Base-by-base conservation (phyloP, 2,797 vertebrate species). In the Schizothorax lantsangensis region DNA sequence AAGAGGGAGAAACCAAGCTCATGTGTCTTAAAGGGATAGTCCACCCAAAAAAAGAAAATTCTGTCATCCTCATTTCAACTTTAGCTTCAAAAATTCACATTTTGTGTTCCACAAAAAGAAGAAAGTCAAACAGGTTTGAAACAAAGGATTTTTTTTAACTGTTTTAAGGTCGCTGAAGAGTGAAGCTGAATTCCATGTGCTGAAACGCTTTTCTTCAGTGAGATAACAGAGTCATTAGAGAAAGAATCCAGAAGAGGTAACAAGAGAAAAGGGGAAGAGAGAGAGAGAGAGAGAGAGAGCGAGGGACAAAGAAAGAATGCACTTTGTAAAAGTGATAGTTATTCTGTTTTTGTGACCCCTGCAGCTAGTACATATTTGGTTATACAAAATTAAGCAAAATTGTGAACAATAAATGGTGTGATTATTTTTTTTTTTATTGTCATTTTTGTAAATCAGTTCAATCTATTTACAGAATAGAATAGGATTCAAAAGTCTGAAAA, bases 151-250 rank as follows among this genome's bases (percentile, higher is more conserved):
- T 14, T 1, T 68, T 19, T n/a, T 1, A 9, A 43, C 40, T 9
- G 40, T 23, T 62, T n/a, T 40, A 40, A 26, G 54, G 52, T 64
- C 5, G 2, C 26, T 33, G 26, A 75, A 75, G 26, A n/a, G 33
- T 36, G 47, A 57, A 78, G n/a, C 78, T 43, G n/a, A 17, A 62
- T 45, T 43, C 57, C 38, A 30, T 79, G 38, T 4, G 38, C 38
- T 45, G 57, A 64, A 79, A 79, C 5, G 7, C 36, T 62, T 62
- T 45, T 64, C n/a, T 43, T 45, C 36, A 40, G 57, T 45, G 78
- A 79, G 77, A 79, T 79, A 79, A 43, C 54, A 59, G 21, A 14
- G 54, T 79, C 38, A 78, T 78, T 78, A 78, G 75, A 43, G 54
- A 62, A 17, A 26, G 36, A 62, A 59, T 17, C 36, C 54, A 79